Base-by-base conservation (phyloP, 2,888 invertebrate genomes). In the Bellardia bayeri region DNA sequence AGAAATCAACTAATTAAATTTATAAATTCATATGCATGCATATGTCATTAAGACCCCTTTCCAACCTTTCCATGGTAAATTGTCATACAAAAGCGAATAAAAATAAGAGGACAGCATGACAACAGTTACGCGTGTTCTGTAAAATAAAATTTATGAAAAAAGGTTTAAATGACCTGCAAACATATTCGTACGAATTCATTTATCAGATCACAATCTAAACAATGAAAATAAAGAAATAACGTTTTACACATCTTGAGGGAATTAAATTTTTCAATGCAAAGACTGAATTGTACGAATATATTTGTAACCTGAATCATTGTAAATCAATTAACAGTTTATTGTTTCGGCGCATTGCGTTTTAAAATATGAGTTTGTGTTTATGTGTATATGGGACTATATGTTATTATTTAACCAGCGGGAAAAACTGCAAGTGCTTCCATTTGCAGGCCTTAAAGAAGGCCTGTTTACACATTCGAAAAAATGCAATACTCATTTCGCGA, bases 241-340 rank as follows among this genome's bases (percentile, higher is more conserved):
- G 23, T 58, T 72, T 56, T 42, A 58, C 42, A 58, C 56, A 42
- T 42, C 72, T 72, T 42, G 7, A 58, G 56, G 72, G 72, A 72
- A 72, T 72, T 72, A 56, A 40, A 42, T 33, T 56, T 30, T 54
- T 11, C 51, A 63, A 42, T 42, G 13, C 4, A 51, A 33, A 33
- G 11, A 61, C 30, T 33, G 33, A 64, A 64, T 11, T 30, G 7
- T 42, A 33, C n/a, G 33, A 33, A n/a, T 58, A n/a, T 58, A 56
- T 58, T 58, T 72, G 42, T 23, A 16, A 42, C 42, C 54, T 56
- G n/a, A 68, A 64, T 56, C 66, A 33, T 7, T 56, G 54, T 56
- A 42, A 78, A 45, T 68, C 33, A 68, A 56, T 68, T 56, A 78
- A 78, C 16, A 33, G 56, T 45, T 56, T 56, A 56, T 68, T 68